Conservation (phyloP, 2,797 vertebrate genomes). For the Esox masquinongy region DNA sequence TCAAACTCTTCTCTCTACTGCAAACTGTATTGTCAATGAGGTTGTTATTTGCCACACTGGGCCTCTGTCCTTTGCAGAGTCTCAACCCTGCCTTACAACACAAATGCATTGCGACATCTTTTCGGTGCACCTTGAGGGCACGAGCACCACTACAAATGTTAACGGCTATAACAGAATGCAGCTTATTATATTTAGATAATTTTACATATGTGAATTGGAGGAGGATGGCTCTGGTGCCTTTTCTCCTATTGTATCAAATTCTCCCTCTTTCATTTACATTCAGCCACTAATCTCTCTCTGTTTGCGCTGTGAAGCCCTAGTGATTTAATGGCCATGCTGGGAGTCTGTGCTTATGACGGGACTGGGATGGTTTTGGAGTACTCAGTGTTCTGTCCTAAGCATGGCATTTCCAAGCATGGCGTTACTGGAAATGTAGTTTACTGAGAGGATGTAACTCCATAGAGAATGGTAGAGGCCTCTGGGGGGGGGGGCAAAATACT, state of each 20-base stretch:
- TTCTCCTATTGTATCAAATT: neutral
- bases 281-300: neutral
- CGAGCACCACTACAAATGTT: neutral
- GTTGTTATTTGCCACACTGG: neutral
- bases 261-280: neutral
- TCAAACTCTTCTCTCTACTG: neutral
- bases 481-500: too few relatives aligned
- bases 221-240: neutral
- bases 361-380: constrained; percentile 8
- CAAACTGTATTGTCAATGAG: neutral
- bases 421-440: constrained; percentile 2
- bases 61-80: neutral
- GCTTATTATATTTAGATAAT: neutral
- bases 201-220: neutral
- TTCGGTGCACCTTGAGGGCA: neutral
- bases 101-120: neutral
- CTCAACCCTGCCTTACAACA: neutral
- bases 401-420: neutral
- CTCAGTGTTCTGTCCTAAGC: constrained; percentile 26
- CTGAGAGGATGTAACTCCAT: neutral
- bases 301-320: neutral
- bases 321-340: constrained; percentile 9
- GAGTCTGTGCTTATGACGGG: neutral
- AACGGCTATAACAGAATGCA: neutral
- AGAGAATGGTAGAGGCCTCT: neutral